These are phyloP conservation scores for Thalpophila matura DNA, from an alignment of 2,888 invertebrate genomes.

Conservation along the genomic window DNA sequence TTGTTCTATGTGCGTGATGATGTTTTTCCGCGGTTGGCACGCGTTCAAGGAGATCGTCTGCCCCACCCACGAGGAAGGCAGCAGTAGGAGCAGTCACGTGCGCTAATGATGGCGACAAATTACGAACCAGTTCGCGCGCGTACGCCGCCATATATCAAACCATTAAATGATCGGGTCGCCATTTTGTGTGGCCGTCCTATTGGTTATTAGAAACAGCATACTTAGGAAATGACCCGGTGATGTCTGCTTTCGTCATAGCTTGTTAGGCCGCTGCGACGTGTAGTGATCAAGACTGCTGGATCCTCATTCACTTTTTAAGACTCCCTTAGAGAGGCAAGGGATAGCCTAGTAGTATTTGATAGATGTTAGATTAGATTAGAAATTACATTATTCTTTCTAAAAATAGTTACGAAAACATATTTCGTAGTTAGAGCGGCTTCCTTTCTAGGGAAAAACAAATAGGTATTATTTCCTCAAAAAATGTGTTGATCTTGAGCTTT, in stretches of 20 bases:
- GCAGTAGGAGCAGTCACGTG: constrained; percentile 58
- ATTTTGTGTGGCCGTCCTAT: constrained; percentile 34
- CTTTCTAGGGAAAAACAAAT: no score
- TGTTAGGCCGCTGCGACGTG: no score
- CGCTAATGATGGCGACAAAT: constrained; percentile 61
- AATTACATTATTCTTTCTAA: no score
- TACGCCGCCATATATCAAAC: constrained; percentile 44
- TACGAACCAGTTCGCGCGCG: constrained; percentile 47
- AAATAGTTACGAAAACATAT: no score
- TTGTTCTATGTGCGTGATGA: neutral
- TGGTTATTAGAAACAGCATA: neutral
- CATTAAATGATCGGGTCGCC: constrained; percentile 45
- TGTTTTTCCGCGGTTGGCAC: constrained; percentile 36
- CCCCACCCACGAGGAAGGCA: constrained; percentile 77
- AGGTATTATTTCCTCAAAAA: no score
- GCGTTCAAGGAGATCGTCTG: constrained; percentile 66
- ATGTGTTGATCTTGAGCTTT: no score
- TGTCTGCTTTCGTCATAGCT: neutral
- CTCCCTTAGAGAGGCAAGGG: neutral
- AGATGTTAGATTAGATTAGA: no score
- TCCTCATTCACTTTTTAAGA: neutral
- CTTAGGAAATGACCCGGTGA: neutral
- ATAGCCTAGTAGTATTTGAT: no score
- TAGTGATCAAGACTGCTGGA: neutral
- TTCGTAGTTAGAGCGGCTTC: no score